Evolutionary conservation across 1,140 invertebrate species (phyloP).

Genomic region (Lepeophtheirus salmonis): DNA sequence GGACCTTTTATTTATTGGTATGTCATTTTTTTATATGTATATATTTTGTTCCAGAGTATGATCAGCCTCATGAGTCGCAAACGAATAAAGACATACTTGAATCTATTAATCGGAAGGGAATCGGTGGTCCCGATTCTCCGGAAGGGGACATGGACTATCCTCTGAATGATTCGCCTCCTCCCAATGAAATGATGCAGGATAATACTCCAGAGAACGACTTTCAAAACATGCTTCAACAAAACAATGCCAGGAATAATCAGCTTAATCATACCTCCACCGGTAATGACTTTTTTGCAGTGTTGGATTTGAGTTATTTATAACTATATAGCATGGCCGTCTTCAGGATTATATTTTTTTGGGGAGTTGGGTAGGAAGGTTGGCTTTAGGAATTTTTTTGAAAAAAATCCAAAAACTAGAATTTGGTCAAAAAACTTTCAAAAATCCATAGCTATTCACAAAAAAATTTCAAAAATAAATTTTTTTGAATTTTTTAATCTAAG

Average conservation of each 20-base stretch:
- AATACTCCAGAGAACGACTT: neutral
- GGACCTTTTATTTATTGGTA: neutral
- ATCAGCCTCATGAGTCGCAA: conserved; percentile 96
- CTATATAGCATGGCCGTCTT: no score
- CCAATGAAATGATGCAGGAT: neutral
- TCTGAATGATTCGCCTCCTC: conserved; percentile 3
- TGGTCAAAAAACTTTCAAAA: no score
- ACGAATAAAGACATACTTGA: conserved; percentile 99
- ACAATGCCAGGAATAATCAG: neutral
- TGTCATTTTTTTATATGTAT: neutral
- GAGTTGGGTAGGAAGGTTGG: no score
- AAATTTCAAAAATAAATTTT: no score
- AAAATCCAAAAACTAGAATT: no score
- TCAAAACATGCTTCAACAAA: conserved; percentile 7
- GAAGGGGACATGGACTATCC: conserved; percentile 13
- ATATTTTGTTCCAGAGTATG: conserved; percentile 53
- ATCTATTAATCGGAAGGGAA: conserved; percentile 34
- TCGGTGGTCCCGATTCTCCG: conserved; percentile 14
- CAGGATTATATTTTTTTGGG: no score
- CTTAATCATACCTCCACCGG: neutral
- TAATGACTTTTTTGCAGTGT: no score
- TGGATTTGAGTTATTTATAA: no score
- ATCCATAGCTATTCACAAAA: no score
- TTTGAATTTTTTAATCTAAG: no score
- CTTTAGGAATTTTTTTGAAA: no score